Percentiles rank a stretch among this genome's conserved stretches.
These are phyloP conservation scores for Agelaius tricolor DNA, from an alignment of 2,113 vertebrate genomes.

Conservation along the genomic window DNA sequence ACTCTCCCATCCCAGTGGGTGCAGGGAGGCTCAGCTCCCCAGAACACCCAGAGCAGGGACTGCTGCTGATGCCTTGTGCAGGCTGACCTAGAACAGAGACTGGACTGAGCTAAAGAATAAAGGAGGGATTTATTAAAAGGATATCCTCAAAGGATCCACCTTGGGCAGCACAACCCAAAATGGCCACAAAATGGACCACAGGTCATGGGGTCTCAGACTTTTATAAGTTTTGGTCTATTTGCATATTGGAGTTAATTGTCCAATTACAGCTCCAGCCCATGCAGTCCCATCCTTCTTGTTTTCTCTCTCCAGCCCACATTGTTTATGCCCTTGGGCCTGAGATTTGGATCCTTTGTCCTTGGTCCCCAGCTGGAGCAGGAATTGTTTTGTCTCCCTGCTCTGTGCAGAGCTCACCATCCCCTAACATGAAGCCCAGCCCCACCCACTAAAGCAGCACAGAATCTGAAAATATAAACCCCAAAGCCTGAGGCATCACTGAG, in stretches of 20 bases:
- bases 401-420: neutral
- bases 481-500: neutral
- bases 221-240: neutral
- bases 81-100: neutral
- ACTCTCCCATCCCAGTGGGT: neutral
- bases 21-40: neutral
- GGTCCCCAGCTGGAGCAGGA: neutral
- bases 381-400: neutral
- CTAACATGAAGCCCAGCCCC: neutral
- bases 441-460: neutral
- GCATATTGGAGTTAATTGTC: neutral
- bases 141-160: neutral
- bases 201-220: neutral
- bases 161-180: neutral
- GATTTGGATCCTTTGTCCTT: neutral
- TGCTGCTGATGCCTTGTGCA: neutral
- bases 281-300: neutral
- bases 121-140: neutral
- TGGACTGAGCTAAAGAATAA: neutral
- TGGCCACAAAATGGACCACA: neutral
- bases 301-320: neutral
- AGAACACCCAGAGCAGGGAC: neutral
- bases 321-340: neutral
- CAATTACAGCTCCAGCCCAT: neutral
- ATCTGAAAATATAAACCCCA: fast-evolving